A percentile compares a stretch with the other conserved stretches of the same genome.
Conservation (phyloP, 2,888 invertebrate genomes). For the Sinelater perroti region DNA sequence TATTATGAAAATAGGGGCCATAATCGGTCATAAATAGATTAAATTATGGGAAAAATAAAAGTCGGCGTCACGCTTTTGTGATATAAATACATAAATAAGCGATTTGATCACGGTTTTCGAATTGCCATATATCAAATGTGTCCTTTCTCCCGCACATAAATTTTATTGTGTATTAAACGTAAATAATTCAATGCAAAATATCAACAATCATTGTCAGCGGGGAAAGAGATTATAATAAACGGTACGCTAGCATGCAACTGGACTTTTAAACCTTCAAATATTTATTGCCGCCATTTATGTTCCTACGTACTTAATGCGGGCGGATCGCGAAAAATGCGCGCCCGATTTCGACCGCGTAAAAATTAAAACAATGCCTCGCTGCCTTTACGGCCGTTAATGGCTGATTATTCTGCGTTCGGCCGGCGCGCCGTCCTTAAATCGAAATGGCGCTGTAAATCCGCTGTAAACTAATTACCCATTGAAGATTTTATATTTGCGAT, state of each 20-base stretch:
- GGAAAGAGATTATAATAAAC: slow-evolving; percentile 24
- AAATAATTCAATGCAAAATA: slow-evolving; percentile 37
- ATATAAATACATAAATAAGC: slow-evolving; percentile 45
- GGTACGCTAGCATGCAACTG: slow-evolving; percentile 15
- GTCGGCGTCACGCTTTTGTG: slow-evolving; percentile 33
- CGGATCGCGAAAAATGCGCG: neutral
- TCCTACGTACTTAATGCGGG: neutral
- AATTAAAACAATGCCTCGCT: slow-evolving; percentile 6
- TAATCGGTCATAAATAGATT: slow-evolving; percentile 34
- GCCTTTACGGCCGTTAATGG: neutral
- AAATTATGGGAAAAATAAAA: slow-evolving; percentile 34
- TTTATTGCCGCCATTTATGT: neutral
- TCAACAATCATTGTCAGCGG: slow-evolving; percentile 29
- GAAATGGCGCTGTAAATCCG: neutral
- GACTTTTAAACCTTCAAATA: neutral
- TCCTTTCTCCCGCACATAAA: slow-evolving; percentile 51
- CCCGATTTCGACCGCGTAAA: neutral
- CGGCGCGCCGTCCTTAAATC: neutral
- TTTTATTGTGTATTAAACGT: slow-evolving; percentile 31
- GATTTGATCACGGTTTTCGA: slow-evolving; percentile 50
- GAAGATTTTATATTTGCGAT: slow-evolving; percentile 1
- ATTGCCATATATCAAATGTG: slow-evolving; percentile 51
- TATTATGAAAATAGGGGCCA: slow-evolving; percentile 22
- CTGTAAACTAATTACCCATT: slow-evolving; percentile 5
- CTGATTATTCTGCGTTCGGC: neutral